phyloP scores from a whole-genome alignment of 2,888 invertebrate species.

The Drosophila kambysellisi region DNA sequence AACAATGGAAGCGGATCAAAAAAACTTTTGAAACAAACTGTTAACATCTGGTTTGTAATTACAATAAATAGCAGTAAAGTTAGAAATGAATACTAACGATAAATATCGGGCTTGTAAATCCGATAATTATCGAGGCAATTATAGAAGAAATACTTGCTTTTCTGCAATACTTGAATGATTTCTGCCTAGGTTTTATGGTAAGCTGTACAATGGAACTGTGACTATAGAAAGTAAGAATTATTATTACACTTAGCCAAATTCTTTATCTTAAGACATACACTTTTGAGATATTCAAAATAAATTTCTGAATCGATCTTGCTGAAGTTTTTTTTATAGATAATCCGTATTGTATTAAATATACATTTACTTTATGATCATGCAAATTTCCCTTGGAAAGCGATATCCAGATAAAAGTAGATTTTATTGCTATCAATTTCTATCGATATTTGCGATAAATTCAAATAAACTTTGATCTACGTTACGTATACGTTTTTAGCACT shows the following conservation, averaged over 20 bases:
- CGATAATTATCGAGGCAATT: rapidly evolving
- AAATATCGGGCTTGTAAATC: not conserved
- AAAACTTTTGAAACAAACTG: too few species aligned
- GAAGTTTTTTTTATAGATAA: not conserved
- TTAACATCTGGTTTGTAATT: not conserved
- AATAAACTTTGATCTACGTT: not conserved
- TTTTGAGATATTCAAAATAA: too few species aligned
- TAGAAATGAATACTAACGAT: not conserved
- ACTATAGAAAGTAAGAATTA: not conserved
- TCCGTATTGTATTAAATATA: not conserved
- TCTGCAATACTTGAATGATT: not conserved
- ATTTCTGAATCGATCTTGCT: not conserved
- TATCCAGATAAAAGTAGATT: not conserved
- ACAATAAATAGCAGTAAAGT: not conserved
- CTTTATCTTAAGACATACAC: not conserved
- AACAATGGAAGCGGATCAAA: not conserved
- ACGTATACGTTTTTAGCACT: not conserved
- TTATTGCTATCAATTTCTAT: not conserved
- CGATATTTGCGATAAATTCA: not conserved
- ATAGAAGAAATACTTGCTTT: not conserved
- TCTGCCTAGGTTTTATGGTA: not conserved
- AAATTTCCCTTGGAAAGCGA: not conserved
- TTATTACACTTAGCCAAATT: not conserved
- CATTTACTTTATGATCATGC: not conserved
- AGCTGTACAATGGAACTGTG: not conserved